Percentiles rank a stretch among this genome's conserved stretches.
Conservation (phyloP, 2,797 vertebrate species). For the Argya squamiceps region DNA sequence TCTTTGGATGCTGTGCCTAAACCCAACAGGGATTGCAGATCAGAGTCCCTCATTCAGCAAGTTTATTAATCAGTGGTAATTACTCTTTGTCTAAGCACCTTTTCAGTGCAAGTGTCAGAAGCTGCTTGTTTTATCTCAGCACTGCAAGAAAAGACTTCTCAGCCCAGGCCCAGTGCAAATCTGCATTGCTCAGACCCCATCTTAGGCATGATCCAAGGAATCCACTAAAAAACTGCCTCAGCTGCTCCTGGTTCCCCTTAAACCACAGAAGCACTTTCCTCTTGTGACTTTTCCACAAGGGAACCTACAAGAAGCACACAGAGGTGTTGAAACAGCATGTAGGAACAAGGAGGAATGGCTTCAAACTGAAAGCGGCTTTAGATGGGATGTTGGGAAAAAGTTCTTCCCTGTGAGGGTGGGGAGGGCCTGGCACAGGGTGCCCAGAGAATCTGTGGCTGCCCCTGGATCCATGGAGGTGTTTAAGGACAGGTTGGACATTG, state of each 20-base stretch:
- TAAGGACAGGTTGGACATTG: rapidly evolving
- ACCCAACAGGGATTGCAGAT: background rate
- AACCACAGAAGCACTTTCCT: background rate
- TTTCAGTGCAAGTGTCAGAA: background rate
- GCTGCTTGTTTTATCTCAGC: background rate
- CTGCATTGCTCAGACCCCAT: background rate
- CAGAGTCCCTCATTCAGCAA: background rate
- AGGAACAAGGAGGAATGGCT: background rate
- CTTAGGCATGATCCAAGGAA: background rate
- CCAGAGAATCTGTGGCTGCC: background rate
- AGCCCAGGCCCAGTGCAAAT: background rate
- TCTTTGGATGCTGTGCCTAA: background rate
- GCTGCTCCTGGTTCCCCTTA: background rate
- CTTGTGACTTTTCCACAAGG: background rate
- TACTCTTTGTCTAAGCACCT: background rate
- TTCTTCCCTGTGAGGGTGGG: rapidly evolving
- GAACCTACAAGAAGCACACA: rapidly evolving
- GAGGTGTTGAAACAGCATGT: background rate
- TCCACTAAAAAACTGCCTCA: background rate
- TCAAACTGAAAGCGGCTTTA: background rate
- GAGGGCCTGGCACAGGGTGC: background rate
- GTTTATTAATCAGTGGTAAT: background rate
- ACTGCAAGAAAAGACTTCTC: background rate
- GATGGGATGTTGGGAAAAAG: background rate
- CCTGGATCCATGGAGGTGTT: background rate